These are phyloP conservation scores for Gasterosteus aculeatus DNA, from an alignment of 2,113 vertebrate genomes.

Conservation along the genomic window DNA sequence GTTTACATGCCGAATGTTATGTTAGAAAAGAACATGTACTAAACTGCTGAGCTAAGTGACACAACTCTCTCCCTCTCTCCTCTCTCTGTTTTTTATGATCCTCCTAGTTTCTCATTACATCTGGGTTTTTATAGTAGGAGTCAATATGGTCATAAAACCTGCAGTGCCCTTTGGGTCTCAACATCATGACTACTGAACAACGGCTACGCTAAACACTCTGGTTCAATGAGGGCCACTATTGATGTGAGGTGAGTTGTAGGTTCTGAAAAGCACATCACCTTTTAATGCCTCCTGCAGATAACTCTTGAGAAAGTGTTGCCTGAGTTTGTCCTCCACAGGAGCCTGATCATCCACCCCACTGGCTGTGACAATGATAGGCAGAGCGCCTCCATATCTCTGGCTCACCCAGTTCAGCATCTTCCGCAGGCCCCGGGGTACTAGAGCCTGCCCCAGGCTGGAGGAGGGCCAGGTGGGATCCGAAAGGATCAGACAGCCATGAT, in stretches of 20 bases:
- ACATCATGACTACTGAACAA: slow-evolving; percentile 9
- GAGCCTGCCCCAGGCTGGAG: slow-evolving; percentile 83
- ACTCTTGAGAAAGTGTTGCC: slow-evolving; percentile 86
- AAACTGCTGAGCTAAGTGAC: slow-evolving; percentile 15
- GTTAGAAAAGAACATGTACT: slow-evolving; percentile 16
- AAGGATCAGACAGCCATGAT: slow-evolving; percentile 83
- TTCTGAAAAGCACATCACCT: slow-evolving; percentile 79
- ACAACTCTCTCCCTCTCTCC: not conserved
- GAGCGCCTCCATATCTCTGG: slow-evolving; percentile 80
- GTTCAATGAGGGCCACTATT: not conserved
- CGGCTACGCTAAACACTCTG: not conserved
- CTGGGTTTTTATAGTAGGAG: slow-evolving; percentile 40
- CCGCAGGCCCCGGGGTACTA: slow-evolving; percentile 89
- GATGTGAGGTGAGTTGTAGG: not conserved
- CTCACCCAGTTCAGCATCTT: slow-evolving; percentile 89
- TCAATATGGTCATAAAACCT: slow-evolving; percentile 47
- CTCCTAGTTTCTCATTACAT: slow-evolving; percentile 55
- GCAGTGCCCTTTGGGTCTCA: slow-evolving; percentile 13
- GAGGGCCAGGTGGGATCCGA: slow-evolving; percentile 87
- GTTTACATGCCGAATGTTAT: not conserved
- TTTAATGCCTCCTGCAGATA: slow-evolving; percentile 91
- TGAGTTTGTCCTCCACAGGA: slow-evolving; percentile 82
- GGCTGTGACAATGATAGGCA: slow-evolving; percentile 88
- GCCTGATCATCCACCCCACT: slow-evolving; percentile 90
- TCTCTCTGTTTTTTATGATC: slow-evolving; percentile 59